phyloP scores from a whole-genome alignment of 2,797 vertebrate genomes.

The Tapirus indicus region DNA sequence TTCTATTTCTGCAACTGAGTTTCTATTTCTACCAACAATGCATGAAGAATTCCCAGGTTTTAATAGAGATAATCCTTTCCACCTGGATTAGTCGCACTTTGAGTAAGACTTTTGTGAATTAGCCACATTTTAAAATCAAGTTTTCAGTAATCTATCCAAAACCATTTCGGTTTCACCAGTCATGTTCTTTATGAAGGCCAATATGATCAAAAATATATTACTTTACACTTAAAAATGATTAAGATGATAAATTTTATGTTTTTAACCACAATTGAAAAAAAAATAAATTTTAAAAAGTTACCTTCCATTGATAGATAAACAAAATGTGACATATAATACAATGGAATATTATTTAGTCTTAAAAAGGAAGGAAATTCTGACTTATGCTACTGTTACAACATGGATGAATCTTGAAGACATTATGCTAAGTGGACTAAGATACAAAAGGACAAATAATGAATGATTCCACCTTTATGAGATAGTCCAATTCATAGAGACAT shows the following conservation, averaged over 20 bases:
- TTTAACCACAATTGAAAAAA: constrained; percentile 31
- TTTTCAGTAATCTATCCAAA: constrained; percentile 28
- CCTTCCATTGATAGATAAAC: neutral
- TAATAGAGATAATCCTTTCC: constrained; percentile 20
- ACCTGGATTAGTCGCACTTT: constrained; percentile 1
- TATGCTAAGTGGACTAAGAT: neutral
- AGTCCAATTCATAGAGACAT: neutral
- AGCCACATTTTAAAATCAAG: constrained; percentile 38
- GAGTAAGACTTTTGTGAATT: neutral
- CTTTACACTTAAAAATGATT: constrained; percentile 85
- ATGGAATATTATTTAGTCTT: neutral
- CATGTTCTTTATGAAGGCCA: constrained; percentile 7
- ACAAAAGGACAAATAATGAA: constrained; percentile 5
- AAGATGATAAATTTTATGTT: constrained; percentile 14
- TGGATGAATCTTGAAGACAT: neutral
- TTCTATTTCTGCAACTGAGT: constrained; percentile 22
- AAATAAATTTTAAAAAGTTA: neutral
- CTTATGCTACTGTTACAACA: neutral
- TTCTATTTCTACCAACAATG: constrained; percentile 29
- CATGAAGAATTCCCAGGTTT: constrained; percentile 43
- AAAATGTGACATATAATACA: neutral
- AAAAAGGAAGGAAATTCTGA: constrained; percentile 47
- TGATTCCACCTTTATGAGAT: neutral
- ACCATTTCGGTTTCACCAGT: constrained; percentile 35
- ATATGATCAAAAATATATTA: constrained; percentile 74